Percentiles rank a stretch among this genome's conserved stretches.
These are phyloP conservation scores for Chrosomus eos DNA, from an alignment of 2,797 vertebrate species.

Conservation along the genomic window DNA sequence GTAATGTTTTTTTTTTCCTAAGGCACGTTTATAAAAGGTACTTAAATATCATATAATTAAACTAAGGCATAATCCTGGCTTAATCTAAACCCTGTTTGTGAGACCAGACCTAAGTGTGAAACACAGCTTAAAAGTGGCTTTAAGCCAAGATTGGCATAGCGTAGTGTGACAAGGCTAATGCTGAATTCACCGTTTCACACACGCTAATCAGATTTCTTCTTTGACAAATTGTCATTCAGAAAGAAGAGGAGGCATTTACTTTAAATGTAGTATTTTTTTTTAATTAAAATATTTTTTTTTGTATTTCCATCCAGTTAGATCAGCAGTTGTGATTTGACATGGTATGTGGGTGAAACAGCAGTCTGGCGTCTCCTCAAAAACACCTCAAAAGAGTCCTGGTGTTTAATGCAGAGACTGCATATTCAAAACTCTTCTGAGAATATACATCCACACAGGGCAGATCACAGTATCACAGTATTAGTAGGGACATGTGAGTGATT, in stretches of 20 bases:
- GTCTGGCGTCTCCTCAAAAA: slow-evolving; percentile 23
- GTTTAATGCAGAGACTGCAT: slow-evolving; percentile 28
- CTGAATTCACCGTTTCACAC: not conserved
- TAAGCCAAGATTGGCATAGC: not conserved
- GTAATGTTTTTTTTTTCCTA: too few species aligned
- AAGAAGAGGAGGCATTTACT: slow-evolving; percentile 37
- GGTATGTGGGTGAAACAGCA: slow-evolving; percentile 22
- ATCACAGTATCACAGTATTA: slow-evolving; percentile 20
- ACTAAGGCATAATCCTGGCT: too few species aligned
- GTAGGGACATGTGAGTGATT: slow-evolving; percentile 38
- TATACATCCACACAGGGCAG: slow-evolving; percentile 20
- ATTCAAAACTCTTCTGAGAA: slow-evolving; percentile 49
- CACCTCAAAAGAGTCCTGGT: not conserved
- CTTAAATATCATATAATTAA: too few species aligned
- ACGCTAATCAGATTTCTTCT: not conserved
- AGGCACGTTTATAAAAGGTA: too few species aligned
- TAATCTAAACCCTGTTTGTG: too few species aligned
- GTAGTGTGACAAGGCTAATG: not conserved
- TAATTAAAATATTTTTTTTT: not conserved
- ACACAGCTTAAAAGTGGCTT: not conserved
- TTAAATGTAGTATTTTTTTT: slow-evolving; percentile 29
- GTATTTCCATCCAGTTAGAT: slow-evolving; percentile 36
- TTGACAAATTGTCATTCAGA: not conserved
- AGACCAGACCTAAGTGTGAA: not conserved
- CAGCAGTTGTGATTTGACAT: slow-evolving; percentile 47